Evolutionary conservation across 1,140 invertebrate genomes (phyloP).

Genomic region (Homarus americanus): DNA sequence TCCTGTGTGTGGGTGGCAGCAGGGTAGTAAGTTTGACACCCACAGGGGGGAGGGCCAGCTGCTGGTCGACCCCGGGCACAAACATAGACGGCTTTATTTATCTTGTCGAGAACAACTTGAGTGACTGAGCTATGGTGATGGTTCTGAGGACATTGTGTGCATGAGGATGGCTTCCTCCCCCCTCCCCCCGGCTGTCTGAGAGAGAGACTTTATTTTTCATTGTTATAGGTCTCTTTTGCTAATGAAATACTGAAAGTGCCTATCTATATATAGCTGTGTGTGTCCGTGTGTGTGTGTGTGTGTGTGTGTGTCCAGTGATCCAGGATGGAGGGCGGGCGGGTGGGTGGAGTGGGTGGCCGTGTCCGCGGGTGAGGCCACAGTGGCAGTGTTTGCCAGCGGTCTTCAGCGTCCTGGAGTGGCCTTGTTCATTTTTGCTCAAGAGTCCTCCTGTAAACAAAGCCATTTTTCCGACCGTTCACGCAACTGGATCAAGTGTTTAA

Average conservation of each 20-base stretch:
- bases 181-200: too few species aligned
- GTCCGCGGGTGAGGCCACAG: not conserved
- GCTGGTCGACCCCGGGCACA: not conserved
- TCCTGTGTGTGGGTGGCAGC: too few species aligned
- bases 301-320: not conserved
- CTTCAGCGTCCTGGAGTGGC: not conserved
- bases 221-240: too few species aligned
- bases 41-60: not conserved
- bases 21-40: too few species aligned
- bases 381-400: slow-evolving; percentile 2
- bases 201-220: too few species aligned
- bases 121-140: not conserved
- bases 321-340: too few species aligned
- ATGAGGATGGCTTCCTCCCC: not conserved
- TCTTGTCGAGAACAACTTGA: not conserved
- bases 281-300: too few species aligned
- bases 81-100: not conserved
- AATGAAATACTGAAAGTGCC: too few species aligned
- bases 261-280: too few species aligned
- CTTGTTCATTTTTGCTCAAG: slow-evolving; percentile 40
- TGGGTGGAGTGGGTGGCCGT: not conserved
- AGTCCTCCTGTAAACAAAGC: slow-evolving; percentile 20
- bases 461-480: slow-evolving; percentile 34
- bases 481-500: slow-evolving; percentile 60
- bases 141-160: not conserved